These are phyloP conservation scores for Sebastes matsubarae DNA, from an alignment of 2,797 vertebrate genomes.

Conservation along the genomic window DNA sequence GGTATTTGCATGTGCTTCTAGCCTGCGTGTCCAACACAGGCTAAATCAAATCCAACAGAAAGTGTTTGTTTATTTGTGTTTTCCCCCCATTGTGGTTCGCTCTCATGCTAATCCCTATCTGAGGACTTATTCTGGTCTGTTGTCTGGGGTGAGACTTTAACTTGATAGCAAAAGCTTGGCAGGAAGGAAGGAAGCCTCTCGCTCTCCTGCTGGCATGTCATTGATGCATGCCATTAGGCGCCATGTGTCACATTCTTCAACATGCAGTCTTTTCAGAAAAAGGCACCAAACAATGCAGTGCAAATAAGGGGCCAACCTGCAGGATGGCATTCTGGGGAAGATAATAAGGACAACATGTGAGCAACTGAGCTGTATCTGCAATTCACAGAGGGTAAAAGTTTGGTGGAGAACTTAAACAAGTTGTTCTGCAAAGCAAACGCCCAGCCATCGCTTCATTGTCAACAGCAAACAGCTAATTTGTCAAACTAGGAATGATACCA, in stretches of 20 bases:
- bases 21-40: constrained; percentile 23
- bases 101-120: constrained; percentile 67
- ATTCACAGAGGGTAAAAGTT: constrained; percentile 30
- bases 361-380: constrained; percentile 24
- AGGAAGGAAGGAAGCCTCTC: constrained; percentile 50
- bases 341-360: constrained; percentile 49
- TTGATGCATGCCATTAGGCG: constrained; percentile 61
- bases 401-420: constrained; percentile 26
- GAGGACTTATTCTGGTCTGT: constrained; percentile 65
- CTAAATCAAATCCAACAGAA: constrained; percentile 53
- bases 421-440: neutral
- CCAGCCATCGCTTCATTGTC: constrained; percentile 3
- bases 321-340: constrained; percentile 34
- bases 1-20: constrained; percentile 43
- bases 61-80: constrained; percentile 55
- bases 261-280: constrained; percentile 34
- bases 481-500: constrained; percentile 21
- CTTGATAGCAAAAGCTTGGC: constrained; percentile 54
- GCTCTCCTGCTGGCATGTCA: constrained; percentile 51
- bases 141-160: constrained; percentile 58
- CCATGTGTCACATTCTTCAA: constrained; percentile 62
- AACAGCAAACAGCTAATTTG: constrained; percentile 31
- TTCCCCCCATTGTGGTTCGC: constrained; percentile 26
- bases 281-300: constrained; percentile 32
- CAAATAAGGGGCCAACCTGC: constrained; percentile 56